Evolutionary conservation across 1,140 invertebrate genomes (phyloP).

Genomic region (Drosophila parabipectinata): DNA sequence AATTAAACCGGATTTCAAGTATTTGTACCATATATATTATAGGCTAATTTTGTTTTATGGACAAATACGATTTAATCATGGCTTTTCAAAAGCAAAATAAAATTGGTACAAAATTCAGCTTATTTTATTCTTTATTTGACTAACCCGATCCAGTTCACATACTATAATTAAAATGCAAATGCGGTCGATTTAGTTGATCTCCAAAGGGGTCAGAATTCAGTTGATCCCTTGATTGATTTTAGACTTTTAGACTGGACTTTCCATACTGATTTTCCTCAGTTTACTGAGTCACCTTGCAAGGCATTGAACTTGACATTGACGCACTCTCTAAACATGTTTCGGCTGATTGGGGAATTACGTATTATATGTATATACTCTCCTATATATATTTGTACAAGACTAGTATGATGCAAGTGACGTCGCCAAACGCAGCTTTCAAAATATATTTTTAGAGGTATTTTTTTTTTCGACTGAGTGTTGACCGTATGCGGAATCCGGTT

Average conservation of each 20-base stretch:
- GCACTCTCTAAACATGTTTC: neutral
- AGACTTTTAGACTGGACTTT: conserved; percentile 1
- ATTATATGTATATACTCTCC: neutral
- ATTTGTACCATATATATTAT: conserved; percentile 35
- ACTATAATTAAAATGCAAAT: conserved; percentile 24
- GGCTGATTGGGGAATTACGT: conserved; percentile 10
- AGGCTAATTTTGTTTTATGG: conserved; percentile 21
- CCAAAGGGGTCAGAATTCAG: conserved; percentile 3
- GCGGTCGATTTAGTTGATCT: conserved; percentile 23
- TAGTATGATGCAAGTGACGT: conserved; percentile 29
- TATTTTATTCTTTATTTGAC: neutral
- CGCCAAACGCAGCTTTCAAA: conserved; percentile 37
- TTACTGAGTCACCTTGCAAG: conserved; percentile 10
- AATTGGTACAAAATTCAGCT: neutral
- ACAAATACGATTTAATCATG: conserved; percentile 24
- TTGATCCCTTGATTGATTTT: conserved; percentile 18
- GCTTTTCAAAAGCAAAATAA: neutral
- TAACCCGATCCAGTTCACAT: conserved; percentile 3
- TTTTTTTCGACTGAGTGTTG: conserved; percentile 33
- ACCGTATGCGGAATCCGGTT: conserved; percentile 36
- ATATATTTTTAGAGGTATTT: conserved; percentile 29
- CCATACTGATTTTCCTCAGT: neutral
- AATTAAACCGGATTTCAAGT: conserved; percentile 40
- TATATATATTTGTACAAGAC: neutral
- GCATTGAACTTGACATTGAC: conserved; percentile 56